Evolutionary conservation across 2,888 invertebrate genomes (phyloP), one percentile per base, ranked within the genome.

Genomic region (Automeris io): DNA sequence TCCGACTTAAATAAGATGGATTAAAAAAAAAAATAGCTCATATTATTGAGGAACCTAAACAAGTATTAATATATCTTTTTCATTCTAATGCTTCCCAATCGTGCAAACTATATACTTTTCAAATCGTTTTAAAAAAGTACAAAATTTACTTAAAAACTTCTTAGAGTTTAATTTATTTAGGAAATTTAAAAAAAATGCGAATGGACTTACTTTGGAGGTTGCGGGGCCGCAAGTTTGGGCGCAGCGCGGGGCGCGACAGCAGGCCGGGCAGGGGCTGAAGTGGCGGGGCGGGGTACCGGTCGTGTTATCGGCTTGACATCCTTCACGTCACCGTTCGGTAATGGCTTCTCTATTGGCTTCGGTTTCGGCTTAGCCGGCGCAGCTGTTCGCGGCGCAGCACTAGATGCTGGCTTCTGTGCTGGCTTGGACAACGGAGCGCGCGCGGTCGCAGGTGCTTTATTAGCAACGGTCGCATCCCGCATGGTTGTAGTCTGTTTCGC

Each of bases 321-420:
- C 57, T 88, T 89, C 1, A 69, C 75, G 35, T 90, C 90, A 7
- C 90, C 90, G 54, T 90, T 91, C 2, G 85, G 57, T 5, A 88
- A 61, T 0, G 89, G 80, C 57, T 89, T 89, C 57, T 82, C 89
- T 18, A 88, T 88, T 0, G 62, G 50, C 5, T 55, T 26, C 36
- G 54, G 47, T 39, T 57, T 58, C 3, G 58, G 42, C 21, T 48
- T 42, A 11, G 36, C 41, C 37, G 37, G 25, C 29, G 26, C 29
- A n/a, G 29, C 11, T 16, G 34, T 22, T 3, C 11, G 34, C 2
- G 47, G 49, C 9, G 48, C 51, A 35, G 41, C 46, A 7, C 40
- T 21, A 37, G 54, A 45, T 37, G 58, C 58, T 2, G 59, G 39
- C 25, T 47, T 41, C 13, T 36, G 37, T 3, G 24, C 40, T 3